Conservation (phyloP, 2,113 vertebrate genomes). For the Camelus dromedarius region DNA sequence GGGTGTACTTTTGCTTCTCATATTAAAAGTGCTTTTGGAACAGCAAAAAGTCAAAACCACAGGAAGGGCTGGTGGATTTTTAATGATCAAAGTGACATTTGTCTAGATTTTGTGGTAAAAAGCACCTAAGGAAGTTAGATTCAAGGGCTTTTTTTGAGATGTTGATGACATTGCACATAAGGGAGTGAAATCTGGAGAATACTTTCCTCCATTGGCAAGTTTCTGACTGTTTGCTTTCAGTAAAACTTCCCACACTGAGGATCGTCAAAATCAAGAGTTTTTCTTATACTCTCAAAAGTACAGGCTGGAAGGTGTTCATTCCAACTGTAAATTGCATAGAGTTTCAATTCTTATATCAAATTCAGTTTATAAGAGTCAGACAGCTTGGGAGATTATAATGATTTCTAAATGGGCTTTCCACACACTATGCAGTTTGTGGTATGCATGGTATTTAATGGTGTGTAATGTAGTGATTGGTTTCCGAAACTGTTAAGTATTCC, state of each 20-base stretch:
- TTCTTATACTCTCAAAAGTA: not conserved
- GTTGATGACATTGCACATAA: not conserved
- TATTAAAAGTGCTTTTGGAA: not conserved
- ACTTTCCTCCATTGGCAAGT: not conserved
- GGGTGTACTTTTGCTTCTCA: not conserved
- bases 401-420: not conserved
- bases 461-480: not conserved
- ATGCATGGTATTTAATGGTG: no score
- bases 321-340: not conserved
- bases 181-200: not conserved
- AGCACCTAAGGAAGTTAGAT: not conserved
- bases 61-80: not conserved
- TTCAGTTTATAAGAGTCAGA: not conserved
- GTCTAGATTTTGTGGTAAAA: not conserved
- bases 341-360: not conserved
- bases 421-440: not conserved
- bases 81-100: not conserved
- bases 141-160: not conserved
- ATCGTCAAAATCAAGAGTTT: not conserved
- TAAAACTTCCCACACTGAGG: not conserved
- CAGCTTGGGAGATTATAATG: not conserved
- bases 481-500: not conserved
- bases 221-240: not conserved
- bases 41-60: not conserved
- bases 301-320: not conserved